Evolutionary conservation across 2,797 vertebrate species (phyloP).

Genomic region (Lepidocolaptes lacrymiger): DNA sequence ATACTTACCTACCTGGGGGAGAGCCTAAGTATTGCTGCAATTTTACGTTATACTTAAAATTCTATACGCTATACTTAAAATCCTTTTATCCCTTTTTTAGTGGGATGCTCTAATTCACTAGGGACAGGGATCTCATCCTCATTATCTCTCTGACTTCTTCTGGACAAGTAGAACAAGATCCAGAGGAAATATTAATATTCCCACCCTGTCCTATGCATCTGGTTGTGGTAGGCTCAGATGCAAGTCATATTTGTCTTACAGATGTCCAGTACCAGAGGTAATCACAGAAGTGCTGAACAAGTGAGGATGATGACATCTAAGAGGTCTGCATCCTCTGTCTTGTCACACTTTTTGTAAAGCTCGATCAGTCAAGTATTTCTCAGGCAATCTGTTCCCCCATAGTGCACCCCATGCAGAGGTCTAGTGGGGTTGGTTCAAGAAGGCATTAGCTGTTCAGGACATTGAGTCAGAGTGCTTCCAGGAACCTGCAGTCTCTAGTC

Average conservation of each 20-base stretch:
- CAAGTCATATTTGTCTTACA: not conserved
- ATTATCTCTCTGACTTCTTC: not conserved
- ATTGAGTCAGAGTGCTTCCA: not conserved
- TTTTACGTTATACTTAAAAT: not conserved
- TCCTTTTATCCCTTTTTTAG: not conserved
- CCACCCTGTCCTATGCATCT: not conserved
- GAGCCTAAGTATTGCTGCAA: not conserved
- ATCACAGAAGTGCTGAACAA: not conserved
- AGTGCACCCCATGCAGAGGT: not conserved
- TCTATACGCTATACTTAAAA: not conserved
- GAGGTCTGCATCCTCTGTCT: rapidly evolving
- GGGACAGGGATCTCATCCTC: not conserved
- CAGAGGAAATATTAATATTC: not conserved
- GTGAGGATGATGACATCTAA: not conserved
- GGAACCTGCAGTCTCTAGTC: not conserved
- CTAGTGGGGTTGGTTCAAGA: not conserved
- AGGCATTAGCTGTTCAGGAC: not conserved
- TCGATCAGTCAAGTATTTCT: not conserved
- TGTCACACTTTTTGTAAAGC: not conserved
- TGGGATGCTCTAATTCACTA: not conserved
- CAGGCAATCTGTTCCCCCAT: not conserved
- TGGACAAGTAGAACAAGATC: not conserved
- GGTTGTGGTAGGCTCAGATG: not conserved
- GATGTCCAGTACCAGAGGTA: not conserved
- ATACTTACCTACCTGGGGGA: not conserved